Conservation (phyloP, 1,140 invertebrate species). For the Dolichoris vasculosae region DNA sequence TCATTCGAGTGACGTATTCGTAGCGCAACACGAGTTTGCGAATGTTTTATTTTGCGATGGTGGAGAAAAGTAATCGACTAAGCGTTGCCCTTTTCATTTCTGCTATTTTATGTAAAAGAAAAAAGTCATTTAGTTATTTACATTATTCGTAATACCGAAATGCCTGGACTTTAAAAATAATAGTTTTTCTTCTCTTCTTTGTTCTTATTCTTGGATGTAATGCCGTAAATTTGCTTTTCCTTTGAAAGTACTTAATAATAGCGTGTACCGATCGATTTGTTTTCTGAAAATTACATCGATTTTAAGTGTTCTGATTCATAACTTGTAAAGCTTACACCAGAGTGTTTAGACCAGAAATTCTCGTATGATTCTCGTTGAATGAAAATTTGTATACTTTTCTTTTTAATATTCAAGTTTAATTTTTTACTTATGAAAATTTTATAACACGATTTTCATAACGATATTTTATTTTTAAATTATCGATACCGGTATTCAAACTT, state of each 20-base stretch:
- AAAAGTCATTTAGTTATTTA: background rate
- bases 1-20: background rate
- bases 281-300: constrained; percentile 9
- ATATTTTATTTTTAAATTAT: too few species aligned
- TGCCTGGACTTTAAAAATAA: background rate
- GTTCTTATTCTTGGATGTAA: background rate
- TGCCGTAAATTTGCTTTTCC: background rate
- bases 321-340: too few species aligned
- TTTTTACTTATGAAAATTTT: too few species aligned
- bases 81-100: background rate
- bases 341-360: too few species aligned
- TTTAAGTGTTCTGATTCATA: background rate
- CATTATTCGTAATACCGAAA: background rate
- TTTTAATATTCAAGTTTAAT: too few species aligned
- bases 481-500: too few species aligned
- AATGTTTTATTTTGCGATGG: background rate
- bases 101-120: background rate
- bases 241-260: background rate
- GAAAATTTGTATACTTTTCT: too few species aligned
- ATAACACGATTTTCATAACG: too few species aligned
- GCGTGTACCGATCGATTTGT: background rate
- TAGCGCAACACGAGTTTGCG: background rate
- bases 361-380: too few species aligned
- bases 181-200: background rate
- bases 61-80: background rate